These are phyloP conservation scores for Psammodynastes pulverulentus DNA, from an alignment of 2,113 vertebrate genomes.

Conservation along the genomic window DNA sequence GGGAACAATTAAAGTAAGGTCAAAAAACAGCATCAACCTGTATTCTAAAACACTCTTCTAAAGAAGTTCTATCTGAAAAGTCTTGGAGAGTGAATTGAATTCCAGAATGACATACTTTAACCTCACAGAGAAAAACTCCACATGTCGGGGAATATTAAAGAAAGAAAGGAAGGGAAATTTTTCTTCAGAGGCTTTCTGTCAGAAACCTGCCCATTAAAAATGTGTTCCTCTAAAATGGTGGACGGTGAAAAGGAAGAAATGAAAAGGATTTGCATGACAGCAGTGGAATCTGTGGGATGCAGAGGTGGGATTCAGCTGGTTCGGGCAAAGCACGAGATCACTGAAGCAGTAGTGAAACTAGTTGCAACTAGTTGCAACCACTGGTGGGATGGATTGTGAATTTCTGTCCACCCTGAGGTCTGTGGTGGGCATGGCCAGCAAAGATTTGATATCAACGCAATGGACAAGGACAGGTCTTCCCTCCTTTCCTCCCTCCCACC, in stretches of 20 bases:
- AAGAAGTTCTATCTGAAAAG: not conserved
- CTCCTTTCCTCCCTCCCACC: not conserved
- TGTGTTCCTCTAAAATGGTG: not conserved
- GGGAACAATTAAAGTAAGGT: not conserved
- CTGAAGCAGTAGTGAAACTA: too few species aligned
- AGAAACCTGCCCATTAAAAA: not conserved
- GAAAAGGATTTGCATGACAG: not conserved
- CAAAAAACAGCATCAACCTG: not conserved
- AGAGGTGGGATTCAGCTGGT: too few species aligned
- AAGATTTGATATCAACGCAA: not conserved
- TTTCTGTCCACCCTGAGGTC: not conserved
- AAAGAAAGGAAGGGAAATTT: not conserved
- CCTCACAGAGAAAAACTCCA: not conserved
- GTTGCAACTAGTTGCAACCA: too few species aligned
- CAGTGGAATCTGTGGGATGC: not conserved
- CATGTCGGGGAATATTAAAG: not conserved
- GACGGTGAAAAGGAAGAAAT: not conserved
- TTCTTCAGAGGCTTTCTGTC: not conserved
- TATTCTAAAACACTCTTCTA: not conserved
- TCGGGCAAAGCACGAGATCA: too few species aligned
- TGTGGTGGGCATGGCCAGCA: not conserved
- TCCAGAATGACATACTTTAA: not conserved
- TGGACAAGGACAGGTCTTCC: not conserved
- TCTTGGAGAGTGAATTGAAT: not conserved
- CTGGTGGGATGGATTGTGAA: not conserved